Evolutionary conservation across 2,888 invertebrate species (phyloP), one percentile per base, ranked within the genome.

Genomic region (Cosmia pyralina): DNA sequence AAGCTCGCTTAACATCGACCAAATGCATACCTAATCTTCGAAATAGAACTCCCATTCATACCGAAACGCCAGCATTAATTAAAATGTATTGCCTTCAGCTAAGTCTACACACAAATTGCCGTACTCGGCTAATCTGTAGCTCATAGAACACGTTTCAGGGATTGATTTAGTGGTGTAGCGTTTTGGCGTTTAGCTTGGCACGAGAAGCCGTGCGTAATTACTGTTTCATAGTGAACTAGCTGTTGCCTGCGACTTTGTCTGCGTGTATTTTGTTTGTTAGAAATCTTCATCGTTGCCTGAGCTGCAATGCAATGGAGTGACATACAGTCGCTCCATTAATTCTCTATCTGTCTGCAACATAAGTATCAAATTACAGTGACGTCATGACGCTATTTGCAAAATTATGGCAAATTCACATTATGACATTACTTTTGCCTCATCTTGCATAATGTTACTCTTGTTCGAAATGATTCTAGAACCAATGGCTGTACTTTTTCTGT

Each of bases 131-230:
- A 82, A 81, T 81, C 79, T 73, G 53, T 28, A 72, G 48, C 57
- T 72, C 53, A 28, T 78, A 55, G 64, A 67, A 73, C 74, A 83
- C 38, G 79, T 52, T 72, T 19, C 28, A 57, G 15, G 48, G 74
- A 82, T 81, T 79, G 80, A 82, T 82, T 79, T 82, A 83, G 58
- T 60, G 65, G 72, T 48, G 50, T 55, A 53, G 46, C 57, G 55
- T 48, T 65, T 59, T 62, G 63, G 77, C 66, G 22, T 71, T 64
- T 57, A 72, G 57, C 38, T 72, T 57, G 55, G 17, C 55, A 58
- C 11, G 58, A 48, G 46, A 46, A 55, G 50, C 70, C 13, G 34
- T 38, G 28, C 64, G 44, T 75, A 53, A 75, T 59, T 55, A 68
- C 22, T 71, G 79, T 44, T 58, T 28, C 59, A 50, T 60, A 38